Evolutionary conservation across 2,888 invertebrate genomes (phyloP).

Genomic region (Hemithea aestivaria): DNA sequence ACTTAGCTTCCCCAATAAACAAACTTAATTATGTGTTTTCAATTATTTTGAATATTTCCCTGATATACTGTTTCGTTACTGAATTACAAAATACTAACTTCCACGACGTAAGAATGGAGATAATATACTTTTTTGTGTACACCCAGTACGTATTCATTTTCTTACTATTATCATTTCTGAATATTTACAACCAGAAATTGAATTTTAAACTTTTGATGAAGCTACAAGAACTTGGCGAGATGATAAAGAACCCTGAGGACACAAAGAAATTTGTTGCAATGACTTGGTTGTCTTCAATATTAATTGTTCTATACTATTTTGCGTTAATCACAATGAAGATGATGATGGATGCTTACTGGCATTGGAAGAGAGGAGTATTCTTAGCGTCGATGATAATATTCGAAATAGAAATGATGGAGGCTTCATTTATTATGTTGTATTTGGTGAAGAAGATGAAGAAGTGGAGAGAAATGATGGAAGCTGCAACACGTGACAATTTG

Average conservation of each 20-base stretch:
- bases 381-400: conserved; percentile 8
- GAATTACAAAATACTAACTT: neutral
- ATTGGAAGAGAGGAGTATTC: conserved; percentile 8
- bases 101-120: neutral
- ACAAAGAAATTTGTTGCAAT: conserved; percentile 4
- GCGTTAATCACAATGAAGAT: conserved; percentile 6
- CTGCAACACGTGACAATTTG: neutral
- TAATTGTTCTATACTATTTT: conserved; percentile 8
- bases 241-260: conserved; percentile 8
- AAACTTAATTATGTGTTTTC: conserved; percentile 2
- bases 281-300: conserved; percentile 4
- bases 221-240: conserved; percentile 8
- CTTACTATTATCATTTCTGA: conserved; percentile 1
- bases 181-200: conserved; percentile 4
- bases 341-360: conserved; percentile 6
- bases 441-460: conserved; percentile 12
- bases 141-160: conserved; percentile 2
- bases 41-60: neutral
- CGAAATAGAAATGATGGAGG: conserved; percentile 12
- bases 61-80: neutral
- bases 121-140: conserved; percentile 5
- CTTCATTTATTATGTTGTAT: conserved; percentile 8
- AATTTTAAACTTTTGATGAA: conserved; percentile 7
- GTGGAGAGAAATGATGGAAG: conserved; percentile 8
- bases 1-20: conserved; percentile 1